Percentiles rank a stretch among this genome's conserved stretches.
Conservation (phyloP, 2,113 vertebrate species). For the Gymnobelideus leadbeateri region DNA sequence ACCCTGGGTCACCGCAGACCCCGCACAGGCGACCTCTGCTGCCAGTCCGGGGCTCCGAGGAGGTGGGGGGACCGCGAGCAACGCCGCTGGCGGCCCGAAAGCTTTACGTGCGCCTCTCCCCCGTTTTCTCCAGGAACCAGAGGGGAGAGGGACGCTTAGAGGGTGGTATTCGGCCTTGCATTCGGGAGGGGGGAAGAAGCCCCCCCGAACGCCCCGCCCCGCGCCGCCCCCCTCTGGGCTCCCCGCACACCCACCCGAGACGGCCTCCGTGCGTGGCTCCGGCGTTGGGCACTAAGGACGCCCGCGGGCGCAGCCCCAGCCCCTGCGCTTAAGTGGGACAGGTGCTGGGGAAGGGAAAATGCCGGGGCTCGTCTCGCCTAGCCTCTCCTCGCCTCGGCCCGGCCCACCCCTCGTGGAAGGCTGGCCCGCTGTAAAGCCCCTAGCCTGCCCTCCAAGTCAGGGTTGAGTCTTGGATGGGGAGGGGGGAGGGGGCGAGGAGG, state of each 20-base stretch:
- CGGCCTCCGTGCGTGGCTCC: constrained; percentile 59
- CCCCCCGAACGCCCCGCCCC: constrained; percentile 65
- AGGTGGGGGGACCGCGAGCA: constrained; percentile 48
- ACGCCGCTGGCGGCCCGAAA: constrained; percentile 64
- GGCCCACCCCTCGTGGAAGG: constrained; percentile 62
- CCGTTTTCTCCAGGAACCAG: constrained; percentile 32
- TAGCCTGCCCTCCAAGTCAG: constrained; percentile 12
- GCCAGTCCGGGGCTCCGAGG: constrained; percentile 63
- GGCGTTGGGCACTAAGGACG: constrained; percentile 45
- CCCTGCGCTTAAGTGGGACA: constrained; percentile 75
- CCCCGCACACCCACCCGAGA: constrained; percentile 43
- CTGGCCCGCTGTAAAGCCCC: constrained; percentile 28
- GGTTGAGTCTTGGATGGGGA: constrained; percentile 12
- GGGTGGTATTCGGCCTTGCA: constrained; percentile 50
- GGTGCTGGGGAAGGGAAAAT: constrained; percentile 77
- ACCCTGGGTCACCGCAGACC: constrained; percentile 75
- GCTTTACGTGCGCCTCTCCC: constrained; percentile 66
- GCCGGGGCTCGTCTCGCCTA: constrained; percentile 50
- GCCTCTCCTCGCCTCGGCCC: constrained; percentile 20
- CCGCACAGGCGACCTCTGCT: constrained; percentile 74
- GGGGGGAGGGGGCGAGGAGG: constrained; percentile 36
- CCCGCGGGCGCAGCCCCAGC: constrained; percentile 63
- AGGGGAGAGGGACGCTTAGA: not conserved
- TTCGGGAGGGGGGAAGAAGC: not conserved
- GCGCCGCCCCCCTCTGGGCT: constrained; percentile 18